Evolutionary conservation across 2,113 vertebrate genomes (phyloP).

Genomic region (Catharus fuscescens): DNA sequence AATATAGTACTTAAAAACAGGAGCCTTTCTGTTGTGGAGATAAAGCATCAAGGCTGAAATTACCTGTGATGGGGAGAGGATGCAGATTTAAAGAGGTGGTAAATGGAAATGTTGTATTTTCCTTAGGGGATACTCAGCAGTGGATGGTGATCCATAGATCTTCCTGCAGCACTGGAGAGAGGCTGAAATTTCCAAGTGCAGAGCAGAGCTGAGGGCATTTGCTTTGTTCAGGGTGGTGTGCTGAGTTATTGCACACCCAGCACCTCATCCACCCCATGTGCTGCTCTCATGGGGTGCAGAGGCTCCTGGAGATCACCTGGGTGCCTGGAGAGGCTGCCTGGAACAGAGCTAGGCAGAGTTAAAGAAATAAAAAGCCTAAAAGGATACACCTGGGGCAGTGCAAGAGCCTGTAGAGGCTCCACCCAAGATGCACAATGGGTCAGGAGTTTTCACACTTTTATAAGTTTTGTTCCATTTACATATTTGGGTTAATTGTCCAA

Average conservation of each 20-base stretch:
- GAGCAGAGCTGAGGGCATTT: background rate
- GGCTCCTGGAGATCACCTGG: background rate
- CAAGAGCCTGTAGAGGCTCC: background rate
- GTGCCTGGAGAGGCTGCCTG: too few species aligned
- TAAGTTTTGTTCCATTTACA: background rate
- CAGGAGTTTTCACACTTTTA: background rate
- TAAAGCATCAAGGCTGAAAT: background rate
- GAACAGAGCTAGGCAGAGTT: background rate
- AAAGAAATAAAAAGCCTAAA: background rate
- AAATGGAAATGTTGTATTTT: background rate
- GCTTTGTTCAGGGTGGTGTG: background rate
- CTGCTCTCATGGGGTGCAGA: background rate
- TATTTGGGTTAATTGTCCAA: background rate
- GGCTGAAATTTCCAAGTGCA: background rate
- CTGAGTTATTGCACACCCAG: background rate
- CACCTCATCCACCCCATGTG: fast-evolving
- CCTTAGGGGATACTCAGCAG: background rate
- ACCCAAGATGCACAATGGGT: background rate
- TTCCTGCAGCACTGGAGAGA: background rate
- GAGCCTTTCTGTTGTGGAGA: background rate
- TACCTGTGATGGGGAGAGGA: background rate
- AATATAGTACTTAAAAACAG: background rate
- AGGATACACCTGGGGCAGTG: background rate
- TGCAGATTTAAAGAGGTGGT: background rate
- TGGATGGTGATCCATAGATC: background rate